Evolutionary conservation across 2,113 vertebrate genomes (phyloP), one percentile per base, ranked within the genome.

Genomic region (Orycteropus afer): DNA sequence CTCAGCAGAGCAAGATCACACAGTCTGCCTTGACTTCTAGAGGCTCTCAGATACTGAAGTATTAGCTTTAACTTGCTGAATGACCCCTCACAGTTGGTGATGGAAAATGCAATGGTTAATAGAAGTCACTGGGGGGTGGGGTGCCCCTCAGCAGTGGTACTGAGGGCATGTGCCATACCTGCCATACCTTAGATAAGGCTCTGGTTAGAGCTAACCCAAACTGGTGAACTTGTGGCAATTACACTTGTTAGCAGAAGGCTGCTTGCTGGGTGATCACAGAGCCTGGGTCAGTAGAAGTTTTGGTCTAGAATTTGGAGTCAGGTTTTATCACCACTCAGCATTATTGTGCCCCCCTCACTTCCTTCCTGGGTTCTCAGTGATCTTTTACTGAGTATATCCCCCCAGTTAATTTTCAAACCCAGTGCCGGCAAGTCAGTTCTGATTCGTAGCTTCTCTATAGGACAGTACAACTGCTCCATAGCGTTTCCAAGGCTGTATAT

Each of bases 301-400:
- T 47, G 29, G n/a, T 71, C 71, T 12, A n/a, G 83, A 32, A 86
- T 57, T 82, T 55, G 42, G 84, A 85, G 47, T 15, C 69, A 1
- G 42, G n/a, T 67, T 14, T 0, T 23, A 49, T 57, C 7, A 1
- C 49, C 1, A 12, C 9, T 40, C 0, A 1, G 27, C 51, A 40
- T 18, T 45, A 45, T 22, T 27, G 27, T 47, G 15, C 49, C 47
- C 37, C 29, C 79, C 88, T 90, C 6, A 13, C 37, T 86, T 83
- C 55, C 37, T 34, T 95, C 32, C 63, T 86, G 78, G 34, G 40
- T 86, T 88, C 77, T 55, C 10, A 15, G 51, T 7, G 0, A 0
- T 40, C 2, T 37, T 23, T 83, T 63, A 3, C 23, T 63, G 10
- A 9, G 29, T 47, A 4, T 13, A 2, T 65, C 10, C 18, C 4